These are phyloP conservation scores for Crax fasciolata DNA, from an alignment of 2,797 vertebrate genomes.

Conservation along the genomic window DNA sequence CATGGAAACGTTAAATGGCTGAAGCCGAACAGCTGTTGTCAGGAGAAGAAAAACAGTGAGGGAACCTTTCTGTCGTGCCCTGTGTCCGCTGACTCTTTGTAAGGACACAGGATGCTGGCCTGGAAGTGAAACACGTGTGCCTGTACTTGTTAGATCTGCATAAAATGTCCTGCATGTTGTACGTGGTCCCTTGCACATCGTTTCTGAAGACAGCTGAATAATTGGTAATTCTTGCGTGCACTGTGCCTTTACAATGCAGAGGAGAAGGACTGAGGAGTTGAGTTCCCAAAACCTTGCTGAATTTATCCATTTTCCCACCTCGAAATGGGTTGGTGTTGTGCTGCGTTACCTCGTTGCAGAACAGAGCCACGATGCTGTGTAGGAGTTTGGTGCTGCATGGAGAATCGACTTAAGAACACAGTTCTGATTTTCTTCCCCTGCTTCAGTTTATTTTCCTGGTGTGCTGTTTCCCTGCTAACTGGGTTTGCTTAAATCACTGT, in stretches of 20 bases:
- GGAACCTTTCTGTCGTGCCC: neutral
- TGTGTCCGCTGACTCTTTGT: neutral
- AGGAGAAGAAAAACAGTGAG: neutral
- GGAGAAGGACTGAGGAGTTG: neutral
- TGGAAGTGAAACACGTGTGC: neutral
- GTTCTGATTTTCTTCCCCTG: neutral
- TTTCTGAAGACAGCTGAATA: neutral
- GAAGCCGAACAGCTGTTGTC: conserved; percentile 26
- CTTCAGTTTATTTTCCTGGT: neutral
- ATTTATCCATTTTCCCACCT: neutral
- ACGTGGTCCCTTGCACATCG: fast-evolving
- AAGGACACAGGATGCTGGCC: neutral
- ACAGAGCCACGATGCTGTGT: neutral
- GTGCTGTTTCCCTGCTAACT: neutral
- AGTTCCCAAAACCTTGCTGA: neutral
- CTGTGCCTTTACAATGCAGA: neutral
- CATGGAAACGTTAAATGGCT: conserved; percentile 15
- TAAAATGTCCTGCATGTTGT: fast-evolving
- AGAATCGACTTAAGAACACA: neutral
- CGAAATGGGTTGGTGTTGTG: neutral
- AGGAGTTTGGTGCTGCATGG: neutral
- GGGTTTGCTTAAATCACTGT: neutral
- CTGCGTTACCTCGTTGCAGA: neutral
- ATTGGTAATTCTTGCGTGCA: neutral
- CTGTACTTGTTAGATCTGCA: fast-evolving